A percentile compares a stretch with the other conserved stretches of the same genome.
Conservation (phyloP, 35 echinoderm and acorn worm genomes). For the Ptychodera flava region DNA sequence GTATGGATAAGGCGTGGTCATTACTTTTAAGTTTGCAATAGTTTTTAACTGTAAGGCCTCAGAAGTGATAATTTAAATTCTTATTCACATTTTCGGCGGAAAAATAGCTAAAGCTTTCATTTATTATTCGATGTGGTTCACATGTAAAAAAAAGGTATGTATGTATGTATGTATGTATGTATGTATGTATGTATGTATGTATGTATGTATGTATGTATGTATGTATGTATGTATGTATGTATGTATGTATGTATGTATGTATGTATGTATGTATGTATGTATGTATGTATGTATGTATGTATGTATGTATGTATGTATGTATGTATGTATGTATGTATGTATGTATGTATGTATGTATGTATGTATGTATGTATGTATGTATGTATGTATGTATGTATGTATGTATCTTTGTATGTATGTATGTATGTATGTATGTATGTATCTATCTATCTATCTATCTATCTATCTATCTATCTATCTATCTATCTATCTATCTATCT, state of each 20-base stretch:
- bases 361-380: constrained; percentile 2
- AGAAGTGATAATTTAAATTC: too few relatives aligned
- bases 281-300: constrained; percentile 2
- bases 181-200: not conserved
- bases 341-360: constrained; percentile 2
- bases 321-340: constrained; percentile 2
- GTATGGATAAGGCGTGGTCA: too few relatives aligned
- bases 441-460: not conserved
- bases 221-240: not conserved
- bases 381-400: constrained; percentile 2
- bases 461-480: too few relatives aligned
- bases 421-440: constrained; percentile 2
- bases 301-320: constrained; percentile 2
- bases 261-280: constrained; percentile 2
- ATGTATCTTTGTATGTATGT: not conserved
- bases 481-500: too few relatives aligned
- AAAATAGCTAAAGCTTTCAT: too few relatives aligned
- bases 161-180: not conserved
- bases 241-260: constrained; percentile 2
- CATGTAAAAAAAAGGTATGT: not conserved
- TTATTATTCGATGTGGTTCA: too few relatives aligned
- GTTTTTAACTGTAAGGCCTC: too few relatives aligned
- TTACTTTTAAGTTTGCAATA: too few relatives aligned
- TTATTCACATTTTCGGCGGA: too few relatives aligned
- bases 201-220: not conserved